These are phyloP conservation scores for Fragum sueziense DNA, from an alignment of 2,888 invertebrate species.

Conservation along the genomic window DNA sequence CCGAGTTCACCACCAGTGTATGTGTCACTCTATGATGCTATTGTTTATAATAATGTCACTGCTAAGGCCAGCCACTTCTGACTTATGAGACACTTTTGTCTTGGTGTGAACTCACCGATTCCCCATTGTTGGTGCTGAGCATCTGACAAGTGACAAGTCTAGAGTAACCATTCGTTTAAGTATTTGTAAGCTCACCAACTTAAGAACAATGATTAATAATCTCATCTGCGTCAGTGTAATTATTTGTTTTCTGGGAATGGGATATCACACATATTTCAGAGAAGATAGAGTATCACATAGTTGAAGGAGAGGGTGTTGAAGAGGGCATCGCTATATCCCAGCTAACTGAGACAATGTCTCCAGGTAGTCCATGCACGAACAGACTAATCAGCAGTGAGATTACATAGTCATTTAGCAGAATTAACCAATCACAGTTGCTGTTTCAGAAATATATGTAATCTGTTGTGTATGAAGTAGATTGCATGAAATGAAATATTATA, in stretches of 20 bases:
- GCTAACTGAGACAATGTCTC: conserved; percentile 39
- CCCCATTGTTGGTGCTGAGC: too few species aligned
- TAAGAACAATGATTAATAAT: neutral
- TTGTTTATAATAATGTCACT: too few species aligned
- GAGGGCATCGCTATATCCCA: conserved; percentile 54
- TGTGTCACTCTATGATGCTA: too few species aligned
- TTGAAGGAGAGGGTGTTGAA: conserved; percentile 54
- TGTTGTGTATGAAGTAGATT: neutral
- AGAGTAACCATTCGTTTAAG: too few species aligned
- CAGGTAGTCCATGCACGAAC: conserved; percentile 42
- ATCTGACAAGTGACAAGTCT: too few species aligned
- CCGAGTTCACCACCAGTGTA: too few species aligned
- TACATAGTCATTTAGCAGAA: conserved; percentile 14
- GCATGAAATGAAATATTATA: neutral
- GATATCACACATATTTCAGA: conserved; percentile 38
- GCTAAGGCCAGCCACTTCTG: too few species aligned
- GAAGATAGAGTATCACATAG: conserved; percentile 50
- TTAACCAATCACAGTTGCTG: conserved; percentile 26
- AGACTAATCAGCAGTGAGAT: conserved; percentile 27
- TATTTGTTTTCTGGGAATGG: neutral
- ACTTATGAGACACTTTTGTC: too few species aligned
- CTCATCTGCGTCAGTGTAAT: neutral
- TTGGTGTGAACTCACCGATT: too few species aligned
- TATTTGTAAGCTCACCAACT: too few species aligned
- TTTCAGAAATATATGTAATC: neutral